Conservation (phyloP, 2,888 invertebrate genomes). For the Eristalis intricaria region DNA sequence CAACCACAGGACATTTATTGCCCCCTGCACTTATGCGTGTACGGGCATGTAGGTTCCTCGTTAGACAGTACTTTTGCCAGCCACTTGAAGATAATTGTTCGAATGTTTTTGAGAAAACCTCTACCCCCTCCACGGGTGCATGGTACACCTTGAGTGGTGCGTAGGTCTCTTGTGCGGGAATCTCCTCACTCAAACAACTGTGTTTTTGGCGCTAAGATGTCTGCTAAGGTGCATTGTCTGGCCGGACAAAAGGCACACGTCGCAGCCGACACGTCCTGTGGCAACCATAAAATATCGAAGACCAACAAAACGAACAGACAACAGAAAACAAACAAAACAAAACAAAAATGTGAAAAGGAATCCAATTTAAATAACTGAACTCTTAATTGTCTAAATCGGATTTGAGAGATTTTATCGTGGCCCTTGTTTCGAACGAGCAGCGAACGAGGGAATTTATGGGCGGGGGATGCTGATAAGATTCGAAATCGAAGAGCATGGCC, state of each 20-base stretch:
- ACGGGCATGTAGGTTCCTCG: conserved; percentile 12
- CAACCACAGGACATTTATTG: conserved; percentile 67
- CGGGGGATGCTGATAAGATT: conserved; percentile 33
- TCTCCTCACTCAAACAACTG: neutral
- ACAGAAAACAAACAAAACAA: neutral
- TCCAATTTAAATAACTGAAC: conserved; percentile 72
- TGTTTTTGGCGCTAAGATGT: conserved; percentile 65
- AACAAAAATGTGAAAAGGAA: conserved; percentile 22
- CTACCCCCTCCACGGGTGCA: conserved; percentile 11
- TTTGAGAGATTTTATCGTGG: conserved; percentile 65
- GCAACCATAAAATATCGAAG: conserved; percentile 18
- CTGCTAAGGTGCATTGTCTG: conserved; percentile 13
- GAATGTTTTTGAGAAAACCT: conserved; percentile 21
- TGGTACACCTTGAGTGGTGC: conserved; percentile 63
- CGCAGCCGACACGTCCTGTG: neutral
- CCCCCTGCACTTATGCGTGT: conserved; percentile 30
- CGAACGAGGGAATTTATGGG: conserved; percentile 14
- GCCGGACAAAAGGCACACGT: conserved; percentile 46
- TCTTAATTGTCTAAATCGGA: conserved; percentile 72
- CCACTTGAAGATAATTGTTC: conserved; percentile 64
- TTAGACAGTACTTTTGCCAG: conserved; percentile 3
- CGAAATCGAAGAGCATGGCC: conserved; percentile 41
- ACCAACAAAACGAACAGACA: neutral
- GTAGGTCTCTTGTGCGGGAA: neutral
- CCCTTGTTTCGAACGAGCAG: conserved; percentile 46